Conservation (phyloP, 1,140 invertebrate genomes). For the Solenopsis fugax region DNA sequence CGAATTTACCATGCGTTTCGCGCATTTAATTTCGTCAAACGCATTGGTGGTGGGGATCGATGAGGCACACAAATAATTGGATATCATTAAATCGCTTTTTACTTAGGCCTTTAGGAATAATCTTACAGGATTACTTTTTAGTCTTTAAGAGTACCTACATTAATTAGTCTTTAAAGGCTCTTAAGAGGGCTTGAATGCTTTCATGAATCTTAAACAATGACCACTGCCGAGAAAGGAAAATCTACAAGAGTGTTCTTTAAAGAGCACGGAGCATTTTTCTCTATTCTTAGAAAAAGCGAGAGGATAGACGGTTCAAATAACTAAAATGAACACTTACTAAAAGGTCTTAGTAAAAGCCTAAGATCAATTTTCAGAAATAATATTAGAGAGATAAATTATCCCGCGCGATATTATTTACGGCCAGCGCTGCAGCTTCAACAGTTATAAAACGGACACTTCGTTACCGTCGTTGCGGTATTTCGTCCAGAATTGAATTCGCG, state of each 20-base stretch:
- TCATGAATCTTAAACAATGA: slow-evolving; percentile 55
- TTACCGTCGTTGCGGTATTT: slow-evolving; percentile 35
- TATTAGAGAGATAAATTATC: slow-evolving; percentile 29
- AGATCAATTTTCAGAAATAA: slow-evolving; percentile 22
- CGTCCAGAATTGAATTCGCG: slow-evolving; percentile 44
- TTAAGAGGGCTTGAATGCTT: slow-evolving; percentile 41
- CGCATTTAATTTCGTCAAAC: neutral
- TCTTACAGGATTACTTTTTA: slow-evolving; percentile 22
- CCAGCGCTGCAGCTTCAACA: slow-evolving; percentile 9
- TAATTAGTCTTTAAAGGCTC: slow-evolving; percentile 48
- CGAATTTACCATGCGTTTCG: too few relatives aligned
- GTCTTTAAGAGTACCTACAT: slow-evolving; percentile 29
- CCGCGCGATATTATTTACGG: slow-evolving; percentile 5
- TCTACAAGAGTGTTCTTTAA: slow-evolving; percentile 24
- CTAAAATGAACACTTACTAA: neutral
- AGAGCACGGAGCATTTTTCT: slow-evolving; percentile 15
- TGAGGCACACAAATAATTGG: neutral
- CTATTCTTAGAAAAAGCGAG: slow-evolving; percentile 4
- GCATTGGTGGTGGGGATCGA: neutral
- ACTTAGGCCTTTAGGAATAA: slow-evolving; percentile 11
- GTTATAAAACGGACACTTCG: slow-evolving; percentile 44
- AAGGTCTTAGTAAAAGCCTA: neutral
- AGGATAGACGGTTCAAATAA: slow-evolving; percentile 3
- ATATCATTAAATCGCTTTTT: slow-evolving; percentile 21
- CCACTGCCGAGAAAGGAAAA: slow-evolving; percentile 40